These are phyloP conservation scores for Eucidaris tribuloides DNA, from an alignment of 35 echinoderm and acorn worm species.

Conservation along the genomic window DNA sequence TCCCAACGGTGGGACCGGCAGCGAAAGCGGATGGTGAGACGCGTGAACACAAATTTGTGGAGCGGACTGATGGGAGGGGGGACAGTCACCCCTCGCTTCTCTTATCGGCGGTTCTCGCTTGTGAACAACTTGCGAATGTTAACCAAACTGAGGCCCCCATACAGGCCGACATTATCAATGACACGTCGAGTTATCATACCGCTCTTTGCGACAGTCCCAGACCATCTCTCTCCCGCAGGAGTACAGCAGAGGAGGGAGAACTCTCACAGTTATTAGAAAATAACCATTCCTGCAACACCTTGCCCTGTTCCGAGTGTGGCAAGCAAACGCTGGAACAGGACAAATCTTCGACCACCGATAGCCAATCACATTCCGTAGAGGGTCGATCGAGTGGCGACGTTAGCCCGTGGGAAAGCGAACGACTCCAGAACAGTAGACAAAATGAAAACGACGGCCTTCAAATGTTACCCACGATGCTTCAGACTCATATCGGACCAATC, in stretches of 20 bases:
- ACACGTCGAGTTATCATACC: neutral
- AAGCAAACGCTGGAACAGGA: neutral
- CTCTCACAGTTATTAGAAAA: neutral
- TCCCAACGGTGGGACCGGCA: neutral
- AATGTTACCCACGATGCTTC: too few relatives aligned
- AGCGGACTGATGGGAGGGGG: neutral
- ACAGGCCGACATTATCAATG: neutral
- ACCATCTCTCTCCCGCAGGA: neutral
- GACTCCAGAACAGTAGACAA: too few relatives aligned
- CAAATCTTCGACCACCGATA: neutral
- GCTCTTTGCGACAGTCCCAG: neutral
- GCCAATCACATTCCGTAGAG: neutral
- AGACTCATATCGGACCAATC: neutral
- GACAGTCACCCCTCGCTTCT: neutral
- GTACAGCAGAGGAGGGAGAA: constrained; percentile 1
- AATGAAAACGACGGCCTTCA: too few relatives aligned
- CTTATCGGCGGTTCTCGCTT: too few relatives aligned
- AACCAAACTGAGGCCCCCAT: neutral
- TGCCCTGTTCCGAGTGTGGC: neutral
- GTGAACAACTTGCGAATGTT: neutral
- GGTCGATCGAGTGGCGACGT: neutral
- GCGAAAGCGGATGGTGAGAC: neutral
- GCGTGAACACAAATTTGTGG: neutral
- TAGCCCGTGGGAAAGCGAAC: too few relatives aligned
- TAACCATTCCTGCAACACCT: neutral